Conservation (phyloP, 2,888 invertebrate genomes). For the Drosophila melanosoma region DNA sequence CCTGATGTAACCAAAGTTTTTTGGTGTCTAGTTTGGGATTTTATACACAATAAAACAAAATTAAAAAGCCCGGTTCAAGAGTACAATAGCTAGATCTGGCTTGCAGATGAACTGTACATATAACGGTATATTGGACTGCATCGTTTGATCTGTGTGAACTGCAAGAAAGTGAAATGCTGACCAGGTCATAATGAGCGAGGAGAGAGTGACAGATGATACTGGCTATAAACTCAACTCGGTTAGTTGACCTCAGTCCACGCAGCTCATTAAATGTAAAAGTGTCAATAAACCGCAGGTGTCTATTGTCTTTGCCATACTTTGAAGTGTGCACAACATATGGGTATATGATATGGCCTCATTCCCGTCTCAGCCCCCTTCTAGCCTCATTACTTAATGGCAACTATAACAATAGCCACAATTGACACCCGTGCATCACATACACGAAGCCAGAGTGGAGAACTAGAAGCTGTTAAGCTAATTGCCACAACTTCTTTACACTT, state of each 20-base stretch:
- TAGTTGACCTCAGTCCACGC: conserved; percentile 52
- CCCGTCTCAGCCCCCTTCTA: conserved; percentile 7
- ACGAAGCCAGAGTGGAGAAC: conserved; percentile 27
- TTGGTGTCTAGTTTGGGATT: neutral
- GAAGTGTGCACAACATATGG: conserved; percentile 4
- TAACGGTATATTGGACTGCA: neutral
- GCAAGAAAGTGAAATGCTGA: conserved; percentile 40
- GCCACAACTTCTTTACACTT: conserved; percentile 69
- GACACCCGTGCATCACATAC: conserved; percentile 63
- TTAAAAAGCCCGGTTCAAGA: neutral
- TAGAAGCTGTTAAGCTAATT: conserved; percentile 82
- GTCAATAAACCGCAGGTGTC: conserved; percentile 68
- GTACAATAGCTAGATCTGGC: neutral
- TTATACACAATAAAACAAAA: neutral
- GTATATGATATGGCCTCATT: conserved; percentile 13
- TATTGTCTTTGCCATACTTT: conserved; percentile 47
- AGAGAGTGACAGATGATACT: conserved; percentile 35
- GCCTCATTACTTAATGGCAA: conserved; percentile 82
- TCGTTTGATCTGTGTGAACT: conserved; percentile 19
- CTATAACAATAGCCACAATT: conserved; percentile 56
- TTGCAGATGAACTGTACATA: conserved; percentile 15
- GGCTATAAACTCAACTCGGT: conserved; percentile 33
- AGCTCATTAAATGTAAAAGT: conserved; percentile 76
- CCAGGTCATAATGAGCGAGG: conserved; percentile 18
- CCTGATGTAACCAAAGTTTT: neutral